Conservation (phyloP, 2,797 vertebrate species). For the Hirundo rustica region DNA sequence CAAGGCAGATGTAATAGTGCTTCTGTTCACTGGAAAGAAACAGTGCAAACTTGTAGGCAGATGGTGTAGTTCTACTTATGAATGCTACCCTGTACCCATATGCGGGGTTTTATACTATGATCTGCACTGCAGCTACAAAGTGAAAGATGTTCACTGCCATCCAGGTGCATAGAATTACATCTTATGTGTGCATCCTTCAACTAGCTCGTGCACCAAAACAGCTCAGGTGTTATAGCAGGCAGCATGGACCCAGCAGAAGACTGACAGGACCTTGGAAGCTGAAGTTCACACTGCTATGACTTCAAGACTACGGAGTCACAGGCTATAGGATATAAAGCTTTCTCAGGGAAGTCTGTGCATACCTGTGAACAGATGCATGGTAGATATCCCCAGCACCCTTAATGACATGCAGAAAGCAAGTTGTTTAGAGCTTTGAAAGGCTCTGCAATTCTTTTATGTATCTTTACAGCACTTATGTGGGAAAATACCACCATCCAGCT, state of each 20-base stretch:
- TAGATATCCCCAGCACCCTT: conserved; percentile 60
- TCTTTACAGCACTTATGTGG: conserved; percentile 70
- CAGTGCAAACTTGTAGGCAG: not conserved
- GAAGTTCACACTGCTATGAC: not conserved
- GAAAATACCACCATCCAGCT: conserved; percentile 55
- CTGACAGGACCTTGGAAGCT: conserved; percentile 10
- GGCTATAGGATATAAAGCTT: conserved; percentile 9
- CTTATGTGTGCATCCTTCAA: not conserved
- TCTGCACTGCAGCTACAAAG: not conserved
- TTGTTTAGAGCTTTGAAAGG: conserved; percentile 63
- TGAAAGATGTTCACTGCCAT: not conserved
- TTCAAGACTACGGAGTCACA: not conserved
- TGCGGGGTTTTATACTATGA: not conserved
- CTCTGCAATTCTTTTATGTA: conserved; percentile 52
- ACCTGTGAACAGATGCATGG: conserved; percentile 57
- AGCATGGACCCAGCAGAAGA: not conserved
- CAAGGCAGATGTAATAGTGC: not conserved
- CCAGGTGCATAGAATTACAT: not conserved
- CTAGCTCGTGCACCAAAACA: not conserved
- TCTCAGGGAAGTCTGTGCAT: conserved; percentile 16
- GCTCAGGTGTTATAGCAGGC: not conserved
- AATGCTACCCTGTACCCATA: not conserved
- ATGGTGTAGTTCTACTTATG: not conserved
- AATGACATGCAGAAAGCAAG: conserved; percentile 58
- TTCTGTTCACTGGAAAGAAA: conserved; percentile 10